Conservation (phyloP, 2,797 vertebrate species). For the Malurus splendens region DNA sequence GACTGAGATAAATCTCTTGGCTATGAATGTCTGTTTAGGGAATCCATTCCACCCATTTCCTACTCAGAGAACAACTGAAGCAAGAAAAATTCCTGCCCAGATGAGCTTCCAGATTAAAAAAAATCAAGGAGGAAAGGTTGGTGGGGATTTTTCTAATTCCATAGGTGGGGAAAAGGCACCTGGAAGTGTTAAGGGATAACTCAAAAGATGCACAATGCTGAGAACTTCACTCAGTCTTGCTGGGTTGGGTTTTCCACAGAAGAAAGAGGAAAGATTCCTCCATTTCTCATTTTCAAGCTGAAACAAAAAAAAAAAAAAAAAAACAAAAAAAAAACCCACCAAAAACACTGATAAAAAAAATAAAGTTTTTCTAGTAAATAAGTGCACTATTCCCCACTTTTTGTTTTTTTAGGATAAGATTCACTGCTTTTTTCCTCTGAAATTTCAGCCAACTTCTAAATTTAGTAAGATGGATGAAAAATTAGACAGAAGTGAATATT, state of each 20-base stretch:
- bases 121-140: background rate
- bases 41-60: background rate
- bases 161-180: background rate
- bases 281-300: background rate
- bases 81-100: background rate
- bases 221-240: background rate
- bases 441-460: background rate
- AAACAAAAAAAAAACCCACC: background rate
- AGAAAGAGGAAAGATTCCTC: background rate
- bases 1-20: background rate
- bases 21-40: background rate
- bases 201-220: background rate
- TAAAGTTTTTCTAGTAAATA: background rate
- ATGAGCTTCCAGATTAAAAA: background rate
- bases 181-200: background rate
- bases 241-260: background rate
- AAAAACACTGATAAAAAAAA: fast-evolving
- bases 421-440: background rate
- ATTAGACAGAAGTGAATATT: background rate
- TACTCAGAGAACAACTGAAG: background rate
- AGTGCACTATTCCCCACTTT: fast-evolving
- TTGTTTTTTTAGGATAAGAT: background rate
- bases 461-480: background rate
- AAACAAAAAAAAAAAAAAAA: background rate
- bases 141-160: fast-evolving